Percentiles rank a stretch among this genome's conserved stretches.
These are phyloP conservation scores for Dendrolimus pini DNA, from an alignment of 2,888 invertebrate genomes.

Conservation along the genomic window DNA sequence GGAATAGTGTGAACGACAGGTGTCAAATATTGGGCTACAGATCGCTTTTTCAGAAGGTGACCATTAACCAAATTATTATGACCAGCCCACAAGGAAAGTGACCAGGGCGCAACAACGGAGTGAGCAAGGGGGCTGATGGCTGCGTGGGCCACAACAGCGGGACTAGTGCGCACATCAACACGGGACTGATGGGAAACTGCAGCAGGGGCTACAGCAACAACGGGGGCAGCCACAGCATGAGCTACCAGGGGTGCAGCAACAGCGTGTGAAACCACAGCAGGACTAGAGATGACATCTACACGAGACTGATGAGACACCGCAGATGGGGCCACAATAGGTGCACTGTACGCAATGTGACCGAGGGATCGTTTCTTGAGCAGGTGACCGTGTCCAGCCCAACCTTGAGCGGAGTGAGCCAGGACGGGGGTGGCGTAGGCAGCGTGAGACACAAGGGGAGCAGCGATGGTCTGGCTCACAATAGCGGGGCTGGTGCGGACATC, in stretches of 20 bases:
- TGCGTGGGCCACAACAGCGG: constrained; percentile 24
- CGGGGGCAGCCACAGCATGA: constrained; percentile 18
- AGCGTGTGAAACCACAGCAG: constrained; percentile 26
- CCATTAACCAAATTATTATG: constrained; percentile 24
- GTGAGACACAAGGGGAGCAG: constrained; percentile 18
- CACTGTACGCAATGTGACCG: constrained; percentile 36
- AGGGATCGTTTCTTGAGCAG: constrained; percentile 43
- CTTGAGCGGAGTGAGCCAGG: constrained; percentile 22
- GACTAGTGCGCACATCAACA: constrained; percentile 28
- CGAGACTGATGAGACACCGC: constrained; percentile 71
- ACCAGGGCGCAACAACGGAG: constrained; percentile 9
- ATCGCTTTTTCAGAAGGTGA: constrained; percentile 42
- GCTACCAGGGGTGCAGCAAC: constrained; percentile 36
- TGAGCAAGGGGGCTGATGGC: constrained; percentile 11
- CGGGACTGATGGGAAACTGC: constrained; percentile 63
- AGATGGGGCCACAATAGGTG: constrained; percentile 46
- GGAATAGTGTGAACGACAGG: constrained; percentile 41
- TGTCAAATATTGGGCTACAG: constrained; percentile 30
- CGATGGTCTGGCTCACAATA: constrained; percentile 25
- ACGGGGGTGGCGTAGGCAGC: constrained; percentile 13
- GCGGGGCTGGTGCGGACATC: constrained; percentile 42
- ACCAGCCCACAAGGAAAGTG: constrained; percentile 21
- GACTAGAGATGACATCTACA: constrained; percentile 34
- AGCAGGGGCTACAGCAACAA: constrained; percentile 25
- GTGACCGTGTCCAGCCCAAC: constrained; percentile 35